These are phyloP conservation scores for Neopipo cinnamomea DNA, from an alignment of 2,113 vertebrate genomes.

Conservation along the genomic window DNA sequence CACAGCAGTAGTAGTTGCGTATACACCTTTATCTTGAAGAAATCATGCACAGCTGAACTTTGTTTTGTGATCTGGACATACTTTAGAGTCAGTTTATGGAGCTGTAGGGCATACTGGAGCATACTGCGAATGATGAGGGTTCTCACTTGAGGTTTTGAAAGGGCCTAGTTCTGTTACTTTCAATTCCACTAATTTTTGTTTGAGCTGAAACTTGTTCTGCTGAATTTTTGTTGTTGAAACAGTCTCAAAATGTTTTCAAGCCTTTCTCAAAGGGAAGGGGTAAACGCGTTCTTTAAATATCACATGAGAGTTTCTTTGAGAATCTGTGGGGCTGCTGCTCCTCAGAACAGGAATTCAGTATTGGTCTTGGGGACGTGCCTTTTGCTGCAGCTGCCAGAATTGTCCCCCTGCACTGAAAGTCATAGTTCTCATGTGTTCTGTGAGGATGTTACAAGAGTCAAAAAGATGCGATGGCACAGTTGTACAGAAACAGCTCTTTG, in stretches of 20 bases:
- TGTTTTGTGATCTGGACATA: background rate
- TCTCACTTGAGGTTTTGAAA: background rate
- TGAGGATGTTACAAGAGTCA: background rate
- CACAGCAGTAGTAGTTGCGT: background rate
- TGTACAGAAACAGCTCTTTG: background rate
- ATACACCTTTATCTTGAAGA: background rate
- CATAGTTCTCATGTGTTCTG: background rate
- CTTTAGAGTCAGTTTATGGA: background rate
- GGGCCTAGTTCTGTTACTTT: background rate
- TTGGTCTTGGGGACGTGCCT: background rate
- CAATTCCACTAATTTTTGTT: background rate
- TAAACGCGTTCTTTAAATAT: background rate
- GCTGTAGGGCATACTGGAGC: background rate
- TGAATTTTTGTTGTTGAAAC: background rate
- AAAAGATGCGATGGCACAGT: background rate
- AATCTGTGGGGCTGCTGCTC: background rate
- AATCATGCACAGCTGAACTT: background rate
- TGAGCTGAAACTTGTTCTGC: background rate
- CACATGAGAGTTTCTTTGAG: background rate
- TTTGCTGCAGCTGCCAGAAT: background rate
- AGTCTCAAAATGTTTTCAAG: background rate
- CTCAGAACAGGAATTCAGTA: background rate
- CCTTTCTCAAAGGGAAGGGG: background rate
- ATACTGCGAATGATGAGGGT: background rate
- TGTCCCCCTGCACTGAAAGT: background rate